Evolutionary conservation across 1,140 invertebrate genomes (phyloP).

Genomic region (Trichonephila inaurata): DNA sequence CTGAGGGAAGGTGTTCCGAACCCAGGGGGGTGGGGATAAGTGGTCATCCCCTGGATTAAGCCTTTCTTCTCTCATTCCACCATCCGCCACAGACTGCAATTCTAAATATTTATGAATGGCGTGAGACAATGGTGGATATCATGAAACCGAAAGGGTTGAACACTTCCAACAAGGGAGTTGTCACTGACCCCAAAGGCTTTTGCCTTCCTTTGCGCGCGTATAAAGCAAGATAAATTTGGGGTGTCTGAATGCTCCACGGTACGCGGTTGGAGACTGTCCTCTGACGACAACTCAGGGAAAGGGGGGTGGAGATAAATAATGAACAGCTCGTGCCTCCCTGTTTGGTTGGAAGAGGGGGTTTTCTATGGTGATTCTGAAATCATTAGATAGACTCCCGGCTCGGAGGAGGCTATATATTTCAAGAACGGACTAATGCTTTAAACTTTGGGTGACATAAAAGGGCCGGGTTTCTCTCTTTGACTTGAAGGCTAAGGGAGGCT

Average conservation of each 20-base stretch:
- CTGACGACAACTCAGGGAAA: neutral
- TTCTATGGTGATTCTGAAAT: slow-evolving; percentile 75
- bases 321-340: slow-evolving; percentile 27
- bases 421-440: slow-evolving; percentile 68
- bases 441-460: slow-evolving; percentile 71
- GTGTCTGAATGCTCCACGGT: slow-evolving; percentile 53
- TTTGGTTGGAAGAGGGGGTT: neutral
- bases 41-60: slow-evolving; percentile 69
- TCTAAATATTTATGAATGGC: slow-evolving; percentile 75
- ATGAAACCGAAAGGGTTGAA: slow-evolving; percentile 64
- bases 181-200: slow-evolving; percentile 67
- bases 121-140: slow-evolving; percentile 24
- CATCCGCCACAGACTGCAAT: slow-evolving; percentile 47
- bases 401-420: slow-evolving; percentile 70
- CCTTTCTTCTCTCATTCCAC: slow-evolving; percentile 71
- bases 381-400: slow-evolving; percentile 67
- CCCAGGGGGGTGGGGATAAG: slow-evolving; percentile 42
- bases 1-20: neutral
- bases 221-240: slow-evolving; percentile 75
- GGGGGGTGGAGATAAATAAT: slow-evolving; percentile 56
- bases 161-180: slow-evolving; percentile 10
- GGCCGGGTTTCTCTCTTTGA: slow-evolving; percentile 14
- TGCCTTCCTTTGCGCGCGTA: slow-evolving; percentile 37
- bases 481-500: neutral
- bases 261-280: slow-evolving; percentile 49